phyloP scores from a whole-genome alignment of 1,140 invertebrate genomes.

The Venustaconcha ellipsiformis region DNA sequence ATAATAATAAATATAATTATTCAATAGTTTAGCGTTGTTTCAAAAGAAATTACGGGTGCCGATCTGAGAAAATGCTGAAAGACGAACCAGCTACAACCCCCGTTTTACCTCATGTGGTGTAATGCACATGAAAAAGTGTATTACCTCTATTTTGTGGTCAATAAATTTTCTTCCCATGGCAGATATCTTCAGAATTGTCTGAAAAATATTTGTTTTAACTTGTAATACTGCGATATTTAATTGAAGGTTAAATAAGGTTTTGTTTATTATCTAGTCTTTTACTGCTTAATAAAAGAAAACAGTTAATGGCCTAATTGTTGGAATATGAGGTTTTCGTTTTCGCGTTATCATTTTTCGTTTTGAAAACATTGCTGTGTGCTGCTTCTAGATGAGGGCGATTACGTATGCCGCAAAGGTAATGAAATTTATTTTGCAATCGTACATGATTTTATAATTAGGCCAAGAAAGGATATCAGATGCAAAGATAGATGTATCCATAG shows the following conservation, averaged over 20 bases:
- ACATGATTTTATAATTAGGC: too few relatives aligned
- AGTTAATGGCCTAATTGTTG: too few relatives aligned
- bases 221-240: neutral
- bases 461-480: too few relatives aligned
- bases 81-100: neutral
- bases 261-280: neutral
- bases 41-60: neutral
- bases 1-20: too few relatives aligned
- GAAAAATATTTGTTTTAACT: conserved; percentile 16
- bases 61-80: neutral
- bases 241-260: neutral
- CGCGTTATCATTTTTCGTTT: too few relatives aligned
- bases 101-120: neutral
- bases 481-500: too few relatives aligned
- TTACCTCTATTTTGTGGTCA: conserved; percentile 62
- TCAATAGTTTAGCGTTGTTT: too few relatives aligned
- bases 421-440: too few relatives aligned
- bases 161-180: conserved; percentile 60
- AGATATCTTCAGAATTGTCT: conserved; percentile 61
- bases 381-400: too few relatives aligned
- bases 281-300: neutral
- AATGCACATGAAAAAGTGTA: neutral
- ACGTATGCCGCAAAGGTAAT: too few relatives aligned
- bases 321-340: neutral
- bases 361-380: too few relatives aligned